A percentile compares a stretch with the other conserved stretches of the same genome.
Evolutionary conservation across 2,888 invertebrate genomes (phyloP).

Genomic region (Loripinus fragilis): DNA sequence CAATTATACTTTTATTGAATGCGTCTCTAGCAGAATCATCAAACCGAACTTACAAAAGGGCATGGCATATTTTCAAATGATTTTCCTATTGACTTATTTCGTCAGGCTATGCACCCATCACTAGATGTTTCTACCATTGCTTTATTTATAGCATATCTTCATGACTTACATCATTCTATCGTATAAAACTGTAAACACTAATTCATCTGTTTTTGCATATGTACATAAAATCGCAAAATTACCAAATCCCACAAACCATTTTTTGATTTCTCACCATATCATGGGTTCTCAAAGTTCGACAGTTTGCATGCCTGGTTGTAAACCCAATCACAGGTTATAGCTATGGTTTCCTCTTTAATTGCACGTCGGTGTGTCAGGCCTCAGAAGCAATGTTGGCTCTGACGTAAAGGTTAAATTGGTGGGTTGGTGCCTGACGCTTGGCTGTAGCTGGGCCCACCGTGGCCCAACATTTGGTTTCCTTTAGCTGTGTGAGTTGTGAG

Average conservation of each 20-base stretch:
- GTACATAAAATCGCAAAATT: neutral
- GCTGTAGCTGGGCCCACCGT: too few relatives aligned
- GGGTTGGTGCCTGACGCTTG: too few relatives aligned
- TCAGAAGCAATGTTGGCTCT: too few relatives aligned
- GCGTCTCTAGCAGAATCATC: neutral
- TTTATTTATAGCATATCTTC: neutral
- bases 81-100: neutral
- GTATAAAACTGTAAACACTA: neutral
- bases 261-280: neutral
- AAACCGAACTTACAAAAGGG: neutral
- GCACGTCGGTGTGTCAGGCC: too few relatives aligned
- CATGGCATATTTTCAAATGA: neutral
- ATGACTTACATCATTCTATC: neutral
- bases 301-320: too few relatives aligned
- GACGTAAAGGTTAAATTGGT: too few relatives aligned
- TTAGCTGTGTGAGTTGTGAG: too few relatives aligned
- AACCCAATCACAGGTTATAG: too few relatives aligned
- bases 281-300: neutral
- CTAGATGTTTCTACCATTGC: neutral
- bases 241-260: neutral
- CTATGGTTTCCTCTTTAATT: too few relatives aligned
- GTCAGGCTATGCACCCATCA: neutral
- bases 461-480: too few relatives aligned
- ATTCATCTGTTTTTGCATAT: neutral
- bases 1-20: neutral